Evolutionary conservation across 1,140 invertebrate genomes (phyloP), one percentile per base, ranked within the genome.

Genomic region (Drosophila quadrilineata): DNA sequence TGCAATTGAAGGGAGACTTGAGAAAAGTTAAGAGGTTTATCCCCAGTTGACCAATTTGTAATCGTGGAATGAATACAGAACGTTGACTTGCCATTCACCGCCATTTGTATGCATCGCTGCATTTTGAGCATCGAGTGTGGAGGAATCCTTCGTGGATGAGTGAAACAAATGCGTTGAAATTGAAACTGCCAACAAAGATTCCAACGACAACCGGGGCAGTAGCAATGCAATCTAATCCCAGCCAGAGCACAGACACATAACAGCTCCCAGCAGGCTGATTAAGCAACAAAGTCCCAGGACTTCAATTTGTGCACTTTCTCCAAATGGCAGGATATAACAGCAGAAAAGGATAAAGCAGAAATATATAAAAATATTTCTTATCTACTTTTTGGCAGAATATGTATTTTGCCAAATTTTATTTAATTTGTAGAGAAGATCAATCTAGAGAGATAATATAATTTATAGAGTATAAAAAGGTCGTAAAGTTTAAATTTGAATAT

Each of bases 41-140:
- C 53, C 63, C 74, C 46, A 58, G 63, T 77, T 35, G 74, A 48
- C 38, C 50, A 69, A 49, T 71, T 70, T 45, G 58, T 76, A 84
- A 82, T 70, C 67, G 69, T 45, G 28, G 21, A 28, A 40, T 24
- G 43, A 60, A 77, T 59, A 64, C 58, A 77, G 85, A 84, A n/a
- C n/a, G n/a, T n/a, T 59, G 48, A 54, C 46, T 38, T 63, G 41
- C 66, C 73, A 71, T 79, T 68, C 54, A 76, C 33, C 58, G 62
- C 38, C 74, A 85, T 84, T 84, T 84, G 53, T 84, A 84, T 85
- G 79, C 77, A 76, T 67, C 74, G 79, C 65, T 73, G 79, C 65
- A 77, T 50, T 59, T 56, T 16, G 50, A 26, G 29, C 43, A 36
- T 40, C 40, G n/a, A 21, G 12, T 19, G 2, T 16, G 50, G 52